Evolutionary conservation across 1,140 invertebrate genomes (phyloP).

Genomic region (Orchestia grillus): DNA sequence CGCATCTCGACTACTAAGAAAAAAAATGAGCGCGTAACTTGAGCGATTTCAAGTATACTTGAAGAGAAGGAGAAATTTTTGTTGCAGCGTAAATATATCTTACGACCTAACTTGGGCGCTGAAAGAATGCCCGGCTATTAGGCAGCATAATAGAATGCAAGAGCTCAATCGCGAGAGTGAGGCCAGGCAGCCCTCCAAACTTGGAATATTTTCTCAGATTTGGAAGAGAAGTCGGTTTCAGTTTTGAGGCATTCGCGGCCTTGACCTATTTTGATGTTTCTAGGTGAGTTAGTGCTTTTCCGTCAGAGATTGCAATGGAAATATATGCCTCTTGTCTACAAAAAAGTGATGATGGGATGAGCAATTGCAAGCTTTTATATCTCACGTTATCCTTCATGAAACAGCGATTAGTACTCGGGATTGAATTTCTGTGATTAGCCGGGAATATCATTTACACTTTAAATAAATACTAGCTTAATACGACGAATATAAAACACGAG

Average conservation of each 20-base stretch:
- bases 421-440: neutral
- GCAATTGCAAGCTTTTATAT: neutral
- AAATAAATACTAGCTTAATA: neutral
- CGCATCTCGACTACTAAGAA: neutral
- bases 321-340: neutral
- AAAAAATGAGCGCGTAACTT: conserved; percentile 32
- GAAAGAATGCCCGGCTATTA: conserved; percentile 34
- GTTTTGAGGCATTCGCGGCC: neutral
- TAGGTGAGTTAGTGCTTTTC: neutral
- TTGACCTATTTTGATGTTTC: neutral
- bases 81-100: conserved; percentile 48
- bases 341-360: neutral
- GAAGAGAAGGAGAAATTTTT: conserved; percentile 15
- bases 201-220: neutral
- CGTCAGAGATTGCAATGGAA: neutral
- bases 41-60: conserved; percentile 36
- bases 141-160: conserved; percentile 39
- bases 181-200: neutral
- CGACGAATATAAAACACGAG: neutral
- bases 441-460: neutral
- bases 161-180: neutral
- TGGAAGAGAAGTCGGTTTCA: neutral
- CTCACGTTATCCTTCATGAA: neutral
- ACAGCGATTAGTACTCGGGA: neutral
- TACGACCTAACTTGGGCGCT: conserved; percentile 11